phyloP scores from a whole-genome alignment of 1,140 invertebrate genomes.

The Apis mellifera region DNA sequence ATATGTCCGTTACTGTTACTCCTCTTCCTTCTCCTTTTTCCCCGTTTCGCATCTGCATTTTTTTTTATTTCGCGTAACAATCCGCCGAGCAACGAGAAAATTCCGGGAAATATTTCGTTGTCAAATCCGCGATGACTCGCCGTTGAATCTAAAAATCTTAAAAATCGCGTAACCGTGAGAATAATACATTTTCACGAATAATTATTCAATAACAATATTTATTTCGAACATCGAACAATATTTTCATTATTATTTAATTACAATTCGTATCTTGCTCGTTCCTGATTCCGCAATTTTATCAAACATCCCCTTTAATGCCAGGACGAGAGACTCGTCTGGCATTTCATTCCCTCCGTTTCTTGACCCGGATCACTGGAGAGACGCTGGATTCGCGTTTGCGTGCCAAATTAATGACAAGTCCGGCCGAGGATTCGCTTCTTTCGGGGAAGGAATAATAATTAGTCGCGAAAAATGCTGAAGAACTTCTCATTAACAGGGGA shows the following conservation, averaged over 20 bases:
- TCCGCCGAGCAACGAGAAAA: neutral
- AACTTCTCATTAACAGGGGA: slow-evolving; percentile 47
- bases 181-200: too few relatives aligned
- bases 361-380: slow-evolving; percentile 7
- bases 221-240: too few relatives aligned
- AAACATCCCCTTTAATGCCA: neutral
- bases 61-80: neutral
- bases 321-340: neutral
- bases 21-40: too few relatives aligned
- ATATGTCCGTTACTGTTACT: neutral
- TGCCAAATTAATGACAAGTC: slow-evolving; percentile 40
- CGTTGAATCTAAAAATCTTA: too few relatives aligned
- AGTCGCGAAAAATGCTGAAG: slow-evolving; percentile 42
- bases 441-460: slow-evolving; percentile 46
- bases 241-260: too few relatives aligned
- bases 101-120: slow-evolving; percentile 25
- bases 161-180: neutral
- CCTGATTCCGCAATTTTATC: neutral
- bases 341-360: neutral
- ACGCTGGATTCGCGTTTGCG: neutral
- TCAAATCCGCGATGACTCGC: too few relatives aligned
- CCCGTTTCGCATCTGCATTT: neutral
- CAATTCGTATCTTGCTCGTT: too few relatives aligned
- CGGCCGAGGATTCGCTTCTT: slow-evolving; percentile 4
- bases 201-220: too few relatives aligned